Percentiles rank a stretch among this genome's conserved stretches.
These are phyloP conservation scores for Ginglymostoma cirratum DNA, from an alignment of 2,113 vertebrate genomes.

Conservation along the genomic window DNA sequence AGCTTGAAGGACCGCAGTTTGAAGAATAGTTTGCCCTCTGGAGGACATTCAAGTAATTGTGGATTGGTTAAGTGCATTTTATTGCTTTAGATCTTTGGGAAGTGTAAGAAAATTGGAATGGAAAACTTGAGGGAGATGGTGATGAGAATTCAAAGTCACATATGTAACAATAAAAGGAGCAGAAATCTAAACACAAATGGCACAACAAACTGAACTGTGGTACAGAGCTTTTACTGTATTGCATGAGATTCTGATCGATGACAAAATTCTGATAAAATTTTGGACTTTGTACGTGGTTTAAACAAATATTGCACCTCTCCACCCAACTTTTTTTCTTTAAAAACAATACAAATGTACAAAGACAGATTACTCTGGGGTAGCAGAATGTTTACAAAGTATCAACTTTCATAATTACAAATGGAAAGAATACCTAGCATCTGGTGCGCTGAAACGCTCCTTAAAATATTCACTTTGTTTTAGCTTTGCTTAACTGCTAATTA, in stretches of 20 bases:
- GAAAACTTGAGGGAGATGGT: not conserved
- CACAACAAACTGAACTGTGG: conserved; percentile 22
- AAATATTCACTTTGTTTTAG: not conserved
- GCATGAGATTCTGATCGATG: not conserved
- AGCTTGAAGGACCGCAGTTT: not conserved
- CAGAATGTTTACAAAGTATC: not conserved
- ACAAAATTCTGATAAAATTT: not conserved
- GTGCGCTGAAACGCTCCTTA: not conserved
- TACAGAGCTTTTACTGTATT: conserved; percentile 6
- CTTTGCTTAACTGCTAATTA: not conserved
- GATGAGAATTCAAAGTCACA: not conserved
- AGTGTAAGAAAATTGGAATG: not conserved
- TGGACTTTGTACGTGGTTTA: conserved; percentile 1
- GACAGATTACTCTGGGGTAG: not conserved
- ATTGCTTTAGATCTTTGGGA: not conserved
- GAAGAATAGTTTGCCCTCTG: not conserved
- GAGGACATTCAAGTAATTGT: not conserved
- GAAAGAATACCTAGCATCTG: not conserved
- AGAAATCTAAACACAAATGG: not conserved
- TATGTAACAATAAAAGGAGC: not conserved
- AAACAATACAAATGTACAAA: conserved; percentile 20
- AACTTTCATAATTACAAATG: not conserved
- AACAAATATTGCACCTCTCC: not conserved
- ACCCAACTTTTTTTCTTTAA: conserved; percentile 1
- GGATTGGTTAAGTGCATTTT: not conserved